These are phyloP conservation scores for Fabriciana adippe DNA, from an alignment of 2,888 invertebrate genomes.

Conservation along the genomic window DNA sequence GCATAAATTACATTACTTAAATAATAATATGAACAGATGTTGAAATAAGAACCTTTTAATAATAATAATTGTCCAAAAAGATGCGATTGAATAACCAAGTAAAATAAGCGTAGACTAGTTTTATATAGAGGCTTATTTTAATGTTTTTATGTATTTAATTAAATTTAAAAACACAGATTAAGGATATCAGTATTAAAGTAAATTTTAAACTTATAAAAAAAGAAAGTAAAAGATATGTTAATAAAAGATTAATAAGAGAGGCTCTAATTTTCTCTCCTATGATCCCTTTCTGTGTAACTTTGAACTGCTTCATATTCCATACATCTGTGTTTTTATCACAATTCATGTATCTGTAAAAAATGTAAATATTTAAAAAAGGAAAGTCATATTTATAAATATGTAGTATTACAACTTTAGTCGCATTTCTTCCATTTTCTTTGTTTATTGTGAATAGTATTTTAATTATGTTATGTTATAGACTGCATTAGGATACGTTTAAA, in stretches of 20 bases:
- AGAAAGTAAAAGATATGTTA: no score
- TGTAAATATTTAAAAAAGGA: constrained; percentile 22
- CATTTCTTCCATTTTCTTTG: constrained; percentile 38
- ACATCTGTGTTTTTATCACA: not conserved
- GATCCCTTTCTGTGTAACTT: no score
- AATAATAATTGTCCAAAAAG: constrained; percentile 17
- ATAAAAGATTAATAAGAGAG: no score
- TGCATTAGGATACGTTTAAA: constrained; percentile 44
- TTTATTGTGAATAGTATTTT: constrained; percentile 41
- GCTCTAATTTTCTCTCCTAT: no score
- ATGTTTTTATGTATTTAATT: constrained; percentile 1
- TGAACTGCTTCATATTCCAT: not conserved
- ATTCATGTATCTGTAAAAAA: constrained; percentile 2
- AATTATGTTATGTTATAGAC: constrained; percentile 43
- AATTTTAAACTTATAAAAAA: no score
- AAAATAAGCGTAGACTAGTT: constrained; percentile 5
- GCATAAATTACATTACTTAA: no score
- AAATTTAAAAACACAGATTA: not conserved
- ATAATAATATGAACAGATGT: no score
- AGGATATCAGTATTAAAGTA: not conserved
- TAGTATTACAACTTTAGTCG: constrained; percentile 29
- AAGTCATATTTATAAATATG: constrained; percentile 23
- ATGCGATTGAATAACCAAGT: constrained; percentile 33
- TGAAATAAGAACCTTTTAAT: no score
- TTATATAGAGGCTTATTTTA: constrained; percentile 21